Conservation (phyloP, 2,888 invertebrate species). For the Eumerus sabulonum region DNA sequence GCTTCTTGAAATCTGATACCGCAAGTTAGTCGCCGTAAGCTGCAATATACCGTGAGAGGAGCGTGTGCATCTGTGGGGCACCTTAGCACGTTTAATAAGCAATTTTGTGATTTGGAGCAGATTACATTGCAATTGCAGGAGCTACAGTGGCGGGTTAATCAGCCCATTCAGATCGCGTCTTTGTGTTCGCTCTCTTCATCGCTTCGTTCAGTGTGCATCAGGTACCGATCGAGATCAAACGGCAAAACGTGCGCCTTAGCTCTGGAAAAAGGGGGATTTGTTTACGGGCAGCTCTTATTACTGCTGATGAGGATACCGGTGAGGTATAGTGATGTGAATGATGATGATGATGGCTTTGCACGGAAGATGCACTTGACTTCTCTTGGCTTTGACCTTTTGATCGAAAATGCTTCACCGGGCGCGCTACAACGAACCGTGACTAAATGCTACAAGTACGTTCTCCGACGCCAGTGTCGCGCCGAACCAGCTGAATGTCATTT, state of each 20-base stretch:
- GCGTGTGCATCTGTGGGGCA: constrained; percentile 40
- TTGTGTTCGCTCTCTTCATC: constrained; percentile 22
- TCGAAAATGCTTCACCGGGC: background rate
- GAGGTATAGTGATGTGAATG: constrained; percentile 17
- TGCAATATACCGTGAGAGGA: constrained; percentile 16
- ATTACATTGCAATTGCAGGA: constrained; percentile 52
- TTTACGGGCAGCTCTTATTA: constrained; percentile 44
- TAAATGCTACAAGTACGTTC: too few species aligned
- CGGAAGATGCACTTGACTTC: constrained; percentile 65
- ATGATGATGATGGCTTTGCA: constrained; percentile 49
- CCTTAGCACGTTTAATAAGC: constrained; percentile 67
- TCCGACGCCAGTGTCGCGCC: too few species aligned
- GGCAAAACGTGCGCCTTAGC: constrained; percentile 60
- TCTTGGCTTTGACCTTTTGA: constrained; percentile 54
- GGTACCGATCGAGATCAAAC: constrained; percentile 60
- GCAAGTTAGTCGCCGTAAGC: too few species aligned
- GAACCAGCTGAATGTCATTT: too few species aligned
- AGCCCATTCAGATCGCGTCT: constrained; percentile 35
- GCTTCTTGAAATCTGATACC: constrained; percentile 68
- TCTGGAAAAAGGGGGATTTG: constrained; percentile 53
- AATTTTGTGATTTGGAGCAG: constrained; percentile 67
- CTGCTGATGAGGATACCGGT: constrained; percentile 22
- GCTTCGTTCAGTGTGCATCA: constrained; percentile 35
- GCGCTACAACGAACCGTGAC: too few species aligned
- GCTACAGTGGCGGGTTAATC: constrained; percentile 40